Percentiles rank a stretch among this genome's conserved stretches.
These are phyloP conservation scores for Conus ventricosus DNA, from an alignment of 1,140 invertebrate species.

Conservation along the genomic window DNA sequence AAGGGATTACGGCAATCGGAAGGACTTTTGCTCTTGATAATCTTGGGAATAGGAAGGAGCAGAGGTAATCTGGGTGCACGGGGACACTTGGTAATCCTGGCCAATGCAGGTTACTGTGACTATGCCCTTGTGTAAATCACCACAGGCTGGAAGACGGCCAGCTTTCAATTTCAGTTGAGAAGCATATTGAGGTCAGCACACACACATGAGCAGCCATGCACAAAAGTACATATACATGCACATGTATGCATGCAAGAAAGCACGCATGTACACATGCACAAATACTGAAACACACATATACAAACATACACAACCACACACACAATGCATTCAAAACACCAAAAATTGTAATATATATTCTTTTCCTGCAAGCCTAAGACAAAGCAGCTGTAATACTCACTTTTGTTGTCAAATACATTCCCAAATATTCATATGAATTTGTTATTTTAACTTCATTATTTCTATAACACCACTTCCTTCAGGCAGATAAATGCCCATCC, in stretches of 20 bases:
- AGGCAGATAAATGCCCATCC: too few species aligned
- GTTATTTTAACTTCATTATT: too few species aligned
- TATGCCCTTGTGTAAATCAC: neutral
- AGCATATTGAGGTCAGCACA: neutral
- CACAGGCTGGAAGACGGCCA: neutral
- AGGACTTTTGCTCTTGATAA: neutral
- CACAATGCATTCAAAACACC: neutral
- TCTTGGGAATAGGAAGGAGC: neutral
- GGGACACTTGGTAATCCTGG: neutral
- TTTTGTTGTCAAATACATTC: too few species aligned
- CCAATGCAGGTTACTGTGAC: neutral
- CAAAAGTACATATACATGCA: neutral
- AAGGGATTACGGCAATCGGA: neutral
- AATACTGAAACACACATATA: neutral
- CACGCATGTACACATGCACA: neutral
- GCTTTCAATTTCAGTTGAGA: neutral
- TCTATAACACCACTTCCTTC: too few species aligned
- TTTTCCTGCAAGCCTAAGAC: too few species aligned
- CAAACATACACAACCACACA: neutral
- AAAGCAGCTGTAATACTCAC: too few species aligned
- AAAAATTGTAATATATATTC: too few species aligned
- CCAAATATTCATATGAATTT: too few species aligned
- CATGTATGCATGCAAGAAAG: neutral
- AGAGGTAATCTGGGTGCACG: neutral
- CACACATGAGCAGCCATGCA: neutral